Conservation (phyloP, 2,888 invertebrate genomes). For the Cephus nigrinus region DNA sequence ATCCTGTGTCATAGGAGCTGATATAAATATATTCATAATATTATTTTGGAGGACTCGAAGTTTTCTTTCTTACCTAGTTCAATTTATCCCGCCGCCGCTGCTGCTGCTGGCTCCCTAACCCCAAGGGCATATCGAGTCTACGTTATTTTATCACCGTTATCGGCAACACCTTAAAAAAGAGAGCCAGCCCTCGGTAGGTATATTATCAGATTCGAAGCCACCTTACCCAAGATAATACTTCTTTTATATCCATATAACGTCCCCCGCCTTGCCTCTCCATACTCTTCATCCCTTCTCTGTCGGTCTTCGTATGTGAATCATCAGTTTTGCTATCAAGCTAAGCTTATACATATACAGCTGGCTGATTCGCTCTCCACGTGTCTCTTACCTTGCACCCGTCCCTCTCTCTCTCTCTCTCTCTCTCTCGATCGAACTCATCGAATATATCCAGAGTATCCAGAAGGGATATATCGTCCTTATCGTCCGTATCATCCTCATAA, state of each 20-base stretch:
- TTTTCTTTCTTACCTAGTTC: neutral
- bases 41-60: neutral
- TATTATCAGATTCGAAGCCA: constrained; percentile 53
- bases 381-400: constrained; percentile 20
- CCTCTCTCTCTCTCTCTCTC: too few species aligned
- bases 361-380: constrained; percentile 40
- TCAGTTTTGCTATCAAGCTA: constrained; percentile 50
- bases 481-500: too few species aligned
- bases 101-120: too few species aligned
- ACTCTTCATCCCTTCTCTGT: constrained; percentile 18
- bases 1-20: neutral
- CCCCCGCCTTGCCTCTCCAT: constrained; percentile 6
- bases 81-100: too few species aligned
- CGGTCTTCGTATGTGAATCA: constrained; percentile 44
- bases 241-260: constrained; percentile 57
- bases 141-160: constrained; percentile 1
- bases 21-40: neutral
- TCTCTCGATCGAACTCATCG: too few species aligned
- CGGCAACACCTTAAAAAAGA: constrained; percentile 58
- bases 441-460: constrained; percentile 25
- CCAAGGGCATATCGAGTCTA: too few species aligned
- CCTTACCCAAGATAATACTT: constrained; percentile 56
- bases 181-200: constrained; percentile 34
- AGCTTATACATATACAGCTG: constrained; percentile 39
- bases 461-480: too few species aligned